Evolutionary conservation across 2,888 invertebrate genomes (phyloP).

Genomic region (Pseudolycoriella hygida): DNA sequence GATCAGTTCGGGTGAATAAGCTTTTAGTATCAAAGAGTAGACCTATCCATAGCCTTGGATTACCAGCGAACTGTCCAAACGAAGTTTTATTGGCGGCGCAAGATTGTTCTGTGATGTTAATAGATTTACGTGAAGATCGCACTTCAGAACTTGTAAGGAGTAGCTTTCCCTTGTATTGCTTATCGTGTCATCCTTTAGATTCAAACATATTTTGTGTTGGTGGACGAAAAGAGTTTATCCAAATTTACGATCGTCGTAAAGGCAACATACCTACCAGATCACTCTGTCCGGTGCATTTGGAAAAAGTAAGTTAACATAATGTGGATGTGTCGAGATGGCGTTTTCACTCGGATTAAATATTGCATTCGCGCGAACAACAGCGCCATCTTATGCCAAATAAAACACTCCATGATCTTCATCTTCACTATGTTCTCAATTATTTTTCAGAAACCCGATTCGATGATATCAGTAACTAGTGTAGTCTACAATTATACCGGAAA

Average conservation of each 20-base stretch:
- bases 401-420: background rate
- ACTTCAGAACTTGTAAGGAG: background rate
- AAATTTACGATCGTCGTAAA: constrained; percentile 57
- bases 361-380: too few species aligned
- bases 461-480: constrained; percentile 63
- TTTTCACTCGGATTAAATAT: too few species aligned
- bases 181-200: constrained; percentile 66
- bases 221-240: constrained; percentile 62
- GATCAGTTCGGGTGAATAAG: constrained; percentile 19
- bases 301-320: background rate
- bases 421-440: constrained; percentile 3
- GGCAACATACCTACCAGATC: constrained; percentile 33
- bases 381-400: too few species aligned
- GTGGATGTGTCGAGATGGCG: too few species aligned
- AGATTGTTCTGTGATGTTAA: constrained; percentile 63
- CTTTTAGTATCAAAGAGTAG: constrained; percentile 26
- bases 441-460: constrained; percentile 1
- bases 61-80: constrained; percentile 58
- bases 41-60: constrained; percentile 73
- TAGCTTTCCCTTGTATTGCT: constrained; percentile 62
- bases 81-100: constrained; percentile 73
- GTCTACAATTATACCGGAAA: constrained; percentile 82
- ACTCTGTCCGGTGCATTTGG: constrained; percentile 36
- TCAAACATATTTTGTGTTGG: constrained; percentile 60
- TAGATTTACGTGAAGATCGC: constrained; percentile 60